Percentiles rank a stretch among this genome's conserved stretches.
Conservation (phyloP, 2,113 vertebrate genomes). For the Ivindomyrus marchei region DNA sequence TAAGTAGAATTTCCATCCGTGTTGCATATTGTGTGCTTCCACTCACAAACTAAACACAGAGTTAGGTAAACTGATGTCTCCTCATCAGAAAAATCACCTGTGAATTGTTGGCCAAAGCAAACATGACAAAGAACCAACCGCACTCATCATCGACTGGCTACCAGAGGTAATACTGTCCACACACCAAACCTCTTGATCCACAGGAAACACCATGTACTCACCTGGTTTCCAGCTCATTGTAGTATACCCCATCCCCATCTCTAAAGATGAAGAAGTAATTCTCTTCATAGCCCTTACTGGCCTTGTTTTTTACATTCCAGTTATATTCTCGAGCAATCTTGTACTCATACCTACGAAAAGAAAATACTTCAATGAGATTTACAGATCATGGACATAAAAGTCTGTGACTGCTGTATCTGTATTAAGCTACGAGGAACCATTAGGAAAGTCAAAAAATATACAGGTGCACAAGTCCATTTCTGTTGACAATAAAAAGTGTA, state of each 20-base stretch:
- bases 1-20: background rate
- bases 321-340: constrained; percentile 93
- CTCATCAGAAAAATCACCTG: background rate
- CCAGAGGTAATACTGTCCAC: background rate
- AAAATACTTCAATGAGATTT: background rate
- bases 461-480: background rate
- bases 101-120: background rate
- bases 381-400: background rate
- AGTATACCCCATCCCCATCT: constrained; percentile 86
- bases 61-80: background rate
- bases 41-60: no score
- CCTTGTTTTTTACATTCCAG: constrained; percentile 97
- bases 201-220: constrained; percentile 29
- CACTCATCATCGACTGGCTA: background rate
- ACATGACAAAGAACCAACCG: background rate
- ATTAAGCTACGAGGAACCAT: background rate
- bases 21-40: background rate
- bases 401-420: background rate
- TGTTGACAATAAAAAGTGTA: background rate
- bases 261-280: constrained; percentile 97
- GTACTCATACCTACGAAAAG: constrained; percentile 75
- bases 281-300: constrained; percentile 92
- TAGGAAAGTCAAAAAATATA: background rate
- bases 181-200: background rate
- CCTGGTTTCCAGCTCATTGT: constrained; percentile 92